A percentile compares a stretch with the other conserved stretches of the same genome.
Conservation (phyloP, 2,113 vertebrate genomes). For the Gnathonemus longibarbis region DNA sequence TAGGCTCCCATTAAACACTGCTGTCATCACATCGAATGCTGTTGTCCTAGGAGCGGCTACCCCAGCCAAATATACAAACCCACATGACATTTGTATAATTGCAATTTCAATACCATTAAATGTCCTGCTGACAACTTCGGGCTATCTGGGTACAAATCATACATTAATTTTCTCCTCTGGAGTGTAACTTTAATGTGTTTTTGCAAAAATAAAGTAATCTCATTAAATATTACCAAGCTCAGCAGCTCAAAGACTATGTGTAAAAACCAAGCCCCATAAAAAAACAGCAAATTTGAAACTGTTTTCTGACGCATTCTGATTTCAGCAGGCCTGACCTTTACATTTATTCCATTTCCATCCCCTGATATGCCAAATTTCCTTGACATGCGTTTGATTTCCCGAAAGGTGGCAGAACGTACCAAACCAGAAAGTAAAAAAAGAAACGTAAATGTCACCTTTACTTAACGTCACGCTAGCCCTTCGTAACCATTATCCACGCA, state of each 20-base stretch:
- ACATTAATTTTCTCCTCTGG: neutral
- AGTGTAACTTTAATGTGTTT: neutral
- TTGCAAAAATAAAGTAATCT: neutral
- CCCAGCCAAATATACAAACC: neutral
- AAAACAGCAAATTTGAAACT: neutral
- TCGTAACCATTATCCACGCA: neutral
- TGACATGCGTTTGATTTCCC: neutral
- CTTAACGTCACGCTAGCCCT: neutral
- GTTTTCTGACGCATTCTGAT: neutral
- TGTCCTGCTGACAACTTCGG: neutral
- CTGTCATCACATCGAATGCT: neutral
- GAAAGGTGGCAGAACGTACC: neutral
- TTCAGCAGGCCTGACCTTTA: neutral
- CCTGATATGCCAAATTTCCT: neutral
- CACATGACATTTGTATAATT: neutral
- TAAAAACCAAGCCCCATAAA: neutral
- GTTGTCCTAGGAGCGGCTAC: neutral
- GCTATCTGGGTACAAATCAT: neutral
- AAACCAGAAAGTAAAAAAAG: neutral
- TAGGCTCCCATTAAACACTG: neutral
- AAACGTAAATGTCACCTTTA: neutral
- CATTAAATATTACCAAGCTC: neutral
- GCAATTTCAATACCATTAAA: neutral
- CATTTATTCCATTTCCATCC: neutral
- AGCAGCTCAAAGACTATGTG: neutral